Conservation (phyloP, 2,797 vertebrate species). For the Phrynocephalus forsythii region DNA sequence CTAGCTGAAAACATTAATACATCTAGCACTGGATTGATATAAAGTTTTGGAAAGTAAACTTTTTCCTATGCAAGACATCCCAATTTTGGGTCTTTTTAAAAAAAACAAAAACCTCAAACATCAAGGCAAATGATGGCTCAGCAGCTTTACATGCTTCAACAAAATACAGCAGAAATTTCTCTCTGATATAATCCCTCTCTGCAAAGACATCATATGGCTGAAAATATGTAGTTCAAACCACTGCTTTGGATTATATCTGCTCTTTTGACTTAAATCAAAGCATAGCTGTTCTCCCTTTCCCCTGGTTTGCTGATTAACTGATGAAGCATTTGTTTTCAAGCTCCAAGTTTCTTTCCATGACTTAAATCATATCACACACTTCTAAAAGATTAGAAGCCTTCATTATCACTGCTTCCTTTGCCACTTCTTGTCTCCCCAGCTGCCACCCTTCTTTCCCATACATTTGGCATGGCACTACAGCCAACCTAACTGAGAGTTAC, state of each 20-base stretch:
- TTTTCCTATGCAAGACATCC: conserved; percentile 1
- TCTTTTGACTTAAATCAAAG: conserved; percentile 28
- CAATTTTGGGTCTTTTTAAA: neutral
- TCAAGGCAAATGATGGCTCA: conserved; percentile 6
- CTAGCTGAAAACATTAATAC: conserved; percentile 19
- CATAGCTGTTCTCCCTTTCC: conserved; percentile 32
- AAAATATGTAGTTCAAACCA: conserved; percentile 30
- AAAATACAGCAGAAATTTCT: neutral
- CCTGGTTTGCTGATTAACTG: conserved; percentile 20
- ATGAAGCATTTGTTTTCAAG: conserved; percentile 38
- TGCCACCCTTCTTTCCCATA: neutral
- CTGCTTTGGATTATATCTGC: conserved; percentile 23
- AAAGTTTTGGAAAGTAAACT: conserved; percentile 1
- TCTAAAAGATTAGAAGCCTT: conserved; percentile 14
- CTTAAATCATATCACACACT: conserved; percentile 35
- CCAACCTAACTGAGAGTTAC: too few species aligned
- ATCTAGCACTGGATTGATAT: neutral
- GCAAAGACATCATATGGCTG: conserved; percentile 21
- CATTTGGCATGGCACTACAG: too few species aligned
- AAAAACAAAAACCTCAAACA: neutral
- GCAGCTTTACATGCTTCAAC: conserved; percentile 11
- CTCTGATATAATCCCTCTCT: conserved; percentile 26
- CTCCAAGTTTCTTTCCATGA: neutral
- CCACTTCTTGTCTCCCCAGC: neutral
- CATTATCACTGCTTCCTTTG: neutral